Evolutionary conservation across 1,140 invertebrate species (phyloP).

Genomic region (Drosophila lacteicornis): DNA sequence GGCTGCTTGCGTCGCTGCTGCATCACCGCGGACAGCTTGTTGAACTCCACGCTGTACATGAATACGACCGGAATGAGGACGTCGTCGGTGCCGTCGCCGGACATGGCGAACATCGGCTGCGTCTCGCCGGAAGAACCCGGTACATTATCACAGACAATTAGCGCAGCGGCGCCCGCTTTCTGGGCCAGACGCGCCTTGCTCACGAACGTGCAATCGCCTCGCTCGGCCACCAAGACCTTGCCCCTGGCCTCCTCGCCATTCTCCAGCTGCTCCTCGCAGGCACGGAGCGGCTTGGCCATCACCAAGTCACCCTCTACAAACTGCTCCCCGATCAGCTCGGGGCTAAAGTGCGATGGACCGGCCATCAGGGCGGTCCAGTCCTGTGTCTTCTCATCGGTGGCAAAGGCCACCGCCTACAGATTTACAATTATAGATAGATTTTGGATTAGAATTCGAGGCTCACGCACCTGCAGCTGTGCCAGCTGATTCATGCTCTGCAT

Average conservation of each 20-base stretch:
- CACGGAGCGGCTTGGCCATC: constrained; percentile 88
- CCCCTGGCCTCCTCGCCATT: constrained; percentile 88
- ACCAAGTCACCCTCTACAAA: constrained; percentile 88
- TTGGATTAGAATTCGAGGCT: not conserved
- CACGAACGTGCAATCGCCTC: constrained; percentile 98
- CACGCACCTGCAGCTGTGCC: constrained; percentile 86
- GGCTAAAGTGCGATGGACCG: constrained; percentile 96
- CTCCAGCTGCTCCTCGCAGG: constrained; percentile 86
- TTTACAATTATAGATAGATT: too few species aligned
- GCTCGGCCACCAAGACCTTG: constrained; percentile 93
- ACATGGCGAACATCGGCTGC: constrained; percentile 97
- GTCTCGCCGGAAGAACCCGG: constrained; percentile 89
- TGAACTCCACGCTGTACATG: constrained; percentile 91
- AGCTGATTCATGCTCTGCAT: constrained; percentile 88
- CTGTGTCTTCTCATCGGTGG: constrained; percentile 75
- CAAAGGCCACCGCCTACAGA: constrained; percentile 86
- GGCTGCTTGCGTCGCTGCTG: constrained; percentile 39
- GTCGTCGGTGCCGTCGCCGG: constrained; percentile 95
- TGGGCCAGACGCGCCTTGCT: constrained; percentile 96
- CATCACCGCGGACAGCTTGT: constrained; percentile 59
- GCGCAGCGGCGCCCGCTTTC: constrained; percentile 92
- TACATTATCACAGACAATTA: constrained; percentile 94
- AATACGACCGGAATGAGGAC: constrained; percentile 96
- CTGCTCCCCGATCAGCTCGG: constrained; percentile 88
- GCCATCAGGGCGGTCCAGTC: constrained; percentile 87